phyloP scores from a whole-genome alignment of 1,140 invertebrate genomes.

The Ylistrum balloti region DNA sequence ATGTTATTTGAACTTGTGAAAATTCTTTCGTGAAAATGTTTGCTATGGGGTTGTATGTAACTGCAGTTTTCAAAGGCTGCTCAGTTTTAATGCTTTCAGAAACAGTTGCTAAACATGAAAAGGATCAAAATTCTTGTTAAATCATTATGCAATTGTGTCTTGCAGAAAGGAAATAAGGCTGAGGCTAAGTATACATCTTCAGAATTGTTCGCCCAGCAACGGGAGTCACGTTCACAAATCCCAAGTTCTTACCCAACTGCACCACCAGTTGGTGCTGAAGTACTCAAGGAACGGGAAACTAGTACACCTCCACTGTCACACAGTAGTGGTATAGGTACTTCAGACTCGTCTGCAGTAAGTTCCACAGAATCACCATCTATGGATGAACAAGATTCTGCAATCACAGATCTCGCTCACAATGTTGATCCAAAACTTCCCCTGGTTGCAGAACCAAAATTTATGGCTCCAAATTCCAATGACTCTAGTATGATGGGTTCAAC shows the following conservation, averaged over 20 bases:
- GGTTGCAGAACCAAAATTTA: constrained; percentile 51
- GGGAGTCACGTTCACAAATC: not conserved
- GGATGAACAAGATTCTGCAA: constrained; percentile 49
- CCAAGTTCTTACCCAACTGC: not conserved
- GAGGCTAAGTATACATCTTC: constrained; percentile 37
- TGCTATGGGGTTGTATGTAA: no score
- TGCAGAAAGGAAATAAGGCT: constrained; percentile 47
- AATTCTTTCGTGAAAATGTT: no score
- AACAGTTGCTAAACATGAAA: no score
- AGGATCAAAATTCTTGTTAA: no score
- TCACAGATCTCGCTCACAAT: not conserved
- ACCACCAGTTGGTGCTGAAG: not conserved
- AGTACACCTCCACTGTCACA: constrained; percentile 53
- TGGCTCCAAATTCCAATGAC: constrained; percentile 46
- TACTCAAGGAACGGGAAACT: not conserved
- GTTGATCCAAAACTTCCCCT: constrained; percentile 42
- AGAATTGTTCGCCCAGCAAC: not conserved
- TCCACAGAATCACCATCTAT: constrained; percentile 54
- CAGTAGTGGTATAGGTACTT: constrained; percentile 60
- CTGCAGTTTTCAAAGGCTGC: no score
- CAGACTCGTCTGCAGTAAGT: constrained; percentile 57
- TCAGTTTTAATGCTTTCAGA: no score
- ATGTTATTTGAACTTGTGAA: no score
- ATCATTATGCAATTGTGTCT: not conserved
- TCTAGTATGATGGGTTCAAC: constrained; percentile 45